phyloP scores from a whole-genome alignment of 2,113 vertebrate species.

The Acanthochromis polyacanthus region DNA sequence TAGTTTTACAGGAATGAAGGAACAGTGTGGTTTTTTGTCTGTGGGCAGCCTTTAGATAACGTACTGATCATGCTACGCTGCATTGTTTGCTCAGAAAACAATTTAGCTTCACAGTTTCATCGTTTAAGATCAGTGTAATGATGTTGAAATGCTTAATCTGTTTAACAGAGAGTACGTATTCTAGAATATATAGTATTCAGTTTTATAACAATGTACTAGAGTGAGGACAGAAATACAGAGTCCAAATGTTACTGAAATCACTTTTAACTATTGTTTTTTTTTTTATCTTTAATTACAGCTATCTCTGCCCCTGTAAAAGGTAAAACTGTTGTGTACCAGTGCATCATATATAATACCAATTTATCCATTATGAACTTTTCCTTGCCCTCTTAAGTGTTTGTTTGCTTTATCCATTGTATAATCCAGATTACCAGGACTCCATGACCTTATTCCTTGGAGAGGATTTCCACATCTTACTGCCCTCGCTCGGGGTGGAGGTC shows the following conservation, averaged over 20 bases:
- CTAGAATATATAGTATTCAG: too few relatives aligned
- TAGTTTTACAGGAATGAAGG: neutral
- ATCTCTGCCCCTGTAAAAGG: conserved; percentile 71
- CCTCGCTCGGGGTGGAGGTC: conserved; percentile 56
- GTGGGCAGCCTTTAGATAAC: neutral
- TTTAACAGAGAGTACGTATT: too few relatives aligned
- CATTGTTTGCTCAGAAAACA: neutral
- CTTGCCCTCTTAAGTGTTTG: neutral
- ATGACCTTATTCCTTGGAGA: conserved; percentile 74
- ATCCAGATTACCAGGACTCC: conserved; percentile 47
- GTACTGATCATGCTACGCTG: neutral
- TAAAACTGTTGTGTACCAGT: conserved; percentile 48
- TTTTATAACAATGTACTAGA: too few relatives aligned
- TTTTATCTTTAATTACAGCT: conserved; percentile 57
- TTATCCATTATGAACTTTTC: neutral
- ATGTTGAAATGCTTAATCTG: neutral
- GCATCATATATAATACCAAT: neutral
- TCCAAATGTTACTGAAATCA: neutral
- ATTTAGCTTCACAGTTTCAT: neutral
- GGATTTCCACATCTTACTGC: conserved; percentile 79
- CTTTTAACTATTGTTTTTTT: conserved; percentile 5
- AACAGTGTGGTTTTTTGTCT: conserved; percentile 1
- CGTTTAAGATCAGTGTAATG: neutral
- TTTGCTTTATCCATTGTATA: neutral
- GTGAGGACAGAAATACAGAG: too few relatives aligned